Evolutionary conservation across 2,797 vertebrate genomes (phyloP), one percentile per base, ranked within the genome.

Genomic region (Cynodonichthys magdalenae): DNA sequence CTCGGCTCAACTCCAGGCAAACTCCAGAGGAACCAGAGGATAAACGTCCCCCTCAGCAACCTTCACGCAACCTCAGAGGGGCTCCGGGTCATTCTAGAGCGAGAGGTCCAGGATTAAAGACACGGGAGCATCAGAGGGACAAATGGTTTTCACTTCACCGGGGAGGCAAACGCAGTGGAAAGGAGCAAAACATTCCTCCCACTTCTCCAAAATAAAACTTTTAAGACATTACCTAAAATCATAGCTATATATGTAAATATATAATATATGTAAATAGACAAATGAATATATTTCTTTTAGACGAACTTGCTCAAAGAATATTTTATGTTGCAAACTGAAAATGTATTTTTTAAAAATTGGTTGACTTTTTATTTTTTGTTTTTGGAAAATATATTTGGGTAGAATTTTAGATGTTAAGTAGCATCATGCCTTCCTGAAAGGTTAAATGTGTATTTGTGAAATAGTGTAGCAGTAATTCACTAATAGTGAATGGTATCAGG

Each of bases 171-270:
- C 93, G 91, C 59, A 89, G 83, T 4, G 96, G 96, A 82, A 98
- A 96, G 87, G 96, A 98, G 88, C 96, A 98, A 84, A 94, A 92
- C 6, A 92, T 96, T 90, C 96, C 96, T 51, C 96, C 96, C 48
- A 87, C 89, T 66, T 95, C 94, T 87, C 94, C 94, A 92, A 95
- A 96, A 93, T 96, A 94, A 14, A 34, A 19, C 44, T 24, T 42
- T 7, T 1, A 20, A 20, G 5, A 48, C 12, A 7, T 19, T 5
- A 48, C 10, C 18, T 19, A 3, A 47, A 19, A 47, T 9, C 11
- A 27, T n/a, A 52, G 8, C 14, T 29, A 47, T 41, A 28, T 50
- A 31, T 58, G 47, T 53, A 55, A 51, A 45, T 85, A 67, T 63
- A 67, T 82, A 78, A 77, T 12, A 39, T 84, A 56, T 92, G 80